Evolutionary conservation across 2,888 invertebrate species (phyloP).

Genomic region (Lapara coniferarum): DNA sequence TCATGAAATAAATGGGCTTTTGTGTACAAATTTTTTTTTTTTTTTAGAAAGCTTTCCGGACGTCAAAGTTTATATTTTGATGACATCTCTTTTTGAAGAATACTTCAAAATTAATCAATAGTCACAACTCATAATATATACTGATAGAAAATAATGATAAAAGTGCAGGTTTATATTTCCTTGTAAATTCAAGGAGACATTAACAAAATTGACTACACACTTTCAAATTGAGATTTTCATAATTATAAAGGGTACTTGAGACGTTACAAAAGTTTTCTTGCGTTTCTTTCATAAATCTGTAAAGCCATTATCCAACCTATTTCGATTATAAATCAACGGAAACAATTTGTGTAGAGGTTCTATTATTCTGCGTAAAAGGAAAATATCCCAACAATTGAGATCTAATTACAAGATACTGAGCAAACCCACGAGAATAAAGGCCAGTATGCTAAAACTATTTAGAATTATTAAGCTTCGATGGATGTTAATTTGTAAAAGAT

Average conservation of each 20-base stretch:
- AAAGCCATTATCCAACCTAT: conserved; percentile 5
- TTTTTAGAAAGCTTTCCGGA: too few species aligned
- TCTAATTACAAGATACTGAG: conserved; percentile 16
- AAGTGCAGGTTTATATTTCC: too few species aligned
- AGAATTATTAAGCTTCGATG: not conserved
- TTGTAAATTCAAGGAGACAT: too few species aligned
- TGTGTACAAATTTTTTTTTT: too few species aligned
- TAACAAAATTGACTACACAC: too few species aligned
- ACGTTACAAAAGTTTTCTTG: not conserved
- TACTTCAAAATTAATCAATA: too few species aligned
- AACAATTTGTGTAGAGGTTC: not conserved
- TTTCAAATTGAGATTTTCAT: not conserved
- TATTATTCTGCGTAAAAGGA: conserved; percentile 4
- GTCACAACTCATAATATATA: too few species aligned
- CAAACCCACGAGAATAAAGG: not conserved
- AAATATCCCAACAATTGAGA: conserved; percentile 20
- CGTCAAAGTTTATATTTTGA: too few species aligned
- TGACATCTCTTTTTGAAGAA: too few species aligned
- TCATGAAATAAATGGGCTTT: too few species aligned
- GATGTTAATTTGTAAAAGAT: not conserved
- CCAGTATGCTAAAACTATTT: conserved; percentile 3
- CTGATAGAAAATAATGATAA: too few species aligned
- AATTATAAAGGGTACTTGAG: not conserved
- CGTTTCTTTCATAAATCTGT: not conserved
- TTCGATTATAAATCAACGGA: conserved; percentile 8